phyloP scores from a whole-genome alignment of 2,888 invertebrate species.

The Biston stratarius region DNA sequence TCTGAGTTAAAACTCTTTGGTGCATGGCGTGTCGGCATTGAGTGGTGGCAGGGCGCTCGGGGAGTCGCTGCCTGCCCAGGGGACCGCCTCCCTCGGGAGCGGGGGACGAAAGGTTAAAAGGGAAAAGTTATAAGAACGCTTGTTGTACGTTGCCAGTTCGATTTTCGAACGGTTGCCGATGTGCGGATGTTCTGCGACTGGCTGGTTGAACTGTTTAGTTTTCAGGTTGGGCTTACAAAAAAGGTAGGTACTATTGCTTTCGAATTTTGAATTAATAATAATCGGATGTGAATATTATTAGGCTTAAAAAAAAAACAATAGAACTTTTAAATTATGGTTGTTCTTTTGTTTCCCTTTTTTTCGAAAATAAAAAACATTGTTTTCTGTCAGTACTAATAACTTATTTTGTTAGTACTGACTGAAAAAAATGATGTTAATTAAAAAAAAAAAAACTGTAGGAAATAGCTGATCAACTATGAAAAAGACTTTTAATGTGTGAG shows the following conservation, averaged over 20 bases:
- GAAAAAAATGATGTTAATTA: neutral
- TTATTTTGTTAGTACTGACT: neutral
- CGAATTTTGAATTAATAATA: conserved; percentile 4
- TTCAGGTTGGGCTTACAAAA: conserved; percentile 1
- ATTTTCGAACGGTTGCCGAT: conserved; percentile 72
- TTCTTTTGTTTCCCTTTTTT: neutral
- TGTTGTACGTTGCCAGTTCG: conserved; percentile 80
- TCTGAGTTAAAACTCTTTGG: conserved; percentile 73
- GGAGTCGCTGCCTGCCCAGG: conserved; percentile 81
- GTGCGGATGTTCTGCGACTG: conserved; percentile 33
- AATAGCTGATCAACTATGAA: too few species aligned
- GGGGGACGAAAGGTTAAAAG: conserved; percentile 83
- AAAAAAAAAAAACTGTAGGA: neutral
- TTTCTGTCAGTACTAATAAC: too few species aligned
- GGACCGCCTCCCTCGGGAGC: conserved; percentile 86
- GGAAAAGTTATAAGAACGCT: conserved; percentile 86
- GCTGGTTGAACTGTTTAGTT: conserved; percentile 25
- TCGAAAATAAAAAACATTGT: too few species aligned
- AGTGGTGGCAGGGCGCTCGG: conserved; percentile 80
- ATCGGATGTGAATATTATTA: too few species aligned
- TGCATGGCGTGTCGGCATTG: conserved; percentile 85
- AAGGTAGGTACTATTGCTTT: neutral
- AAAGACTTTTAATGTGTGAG: too few species aligned
- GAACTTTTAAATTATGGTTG: neutral
- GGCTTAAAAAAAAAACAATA: neutral